Evolutionary conservation across 2,888 invertebrate genomes (phyloP).

Genomic region (Dioctria linearis): DNA sequence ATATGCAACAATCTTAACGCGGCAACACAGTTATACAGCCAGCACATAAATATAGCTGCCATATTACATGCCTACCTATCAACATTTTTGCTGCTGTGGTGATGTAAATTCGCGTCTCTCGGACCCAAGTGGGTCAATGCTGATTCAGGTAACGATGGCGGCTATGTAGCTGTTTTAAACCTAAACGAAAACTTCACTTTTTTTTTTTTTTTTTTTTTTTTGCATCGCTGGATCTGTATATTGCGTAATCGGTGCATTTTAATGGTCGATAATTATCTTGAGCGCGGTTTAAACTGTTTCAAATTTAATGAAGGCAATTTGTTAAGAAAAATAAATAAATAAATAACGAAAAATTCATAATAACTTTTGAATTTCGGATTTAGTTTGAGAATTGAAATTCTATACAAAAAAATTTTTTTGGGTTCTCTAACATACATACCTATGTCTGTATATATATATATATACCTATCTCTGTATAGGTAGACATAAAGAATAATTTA

Average conservation of each 20-base stretch:
- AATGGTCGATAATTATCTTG: not conserved
- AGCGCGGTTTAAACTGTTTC: not conserved
- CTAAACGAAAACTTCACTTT: not conserved
- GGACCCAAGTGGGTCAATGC: constrained; percentile 13
- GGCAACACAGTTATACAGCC: not conserved
- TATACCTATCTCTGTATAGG: no score
- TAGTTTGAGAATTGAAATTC: not conserved
- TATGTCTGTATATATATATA: no score
- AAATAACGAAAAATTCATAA: no score
- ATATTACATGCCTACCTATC: not conserved
- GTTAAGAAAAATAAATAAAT: no score
- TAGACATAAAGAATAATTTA: no score
- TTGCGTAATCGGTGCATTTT: not conserved
- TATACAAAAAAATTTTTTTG: no score
- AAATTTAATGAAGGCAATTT: no score
- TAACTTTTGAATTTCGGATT: not conserved
- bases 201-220: not conserved
- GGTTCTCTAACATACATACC: no score
- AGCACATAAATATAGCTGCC: not conserved
- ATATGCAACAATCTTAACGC: not conserved
- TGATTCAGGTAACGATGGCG: constrained; percentile 9
- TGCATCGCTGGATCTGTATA: not conserved
- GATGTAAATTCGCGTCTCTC: not conserved
- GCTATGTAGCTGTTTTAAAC: not conserved
- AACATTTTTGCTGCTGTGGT: not conserved